Percentiles rank a stretch among this genome's conserved stretches.
Evolutionary conservation across 2,888 invertebrate genomes (phyloP).

Genomic region (Cordilura impudica): DNA sequence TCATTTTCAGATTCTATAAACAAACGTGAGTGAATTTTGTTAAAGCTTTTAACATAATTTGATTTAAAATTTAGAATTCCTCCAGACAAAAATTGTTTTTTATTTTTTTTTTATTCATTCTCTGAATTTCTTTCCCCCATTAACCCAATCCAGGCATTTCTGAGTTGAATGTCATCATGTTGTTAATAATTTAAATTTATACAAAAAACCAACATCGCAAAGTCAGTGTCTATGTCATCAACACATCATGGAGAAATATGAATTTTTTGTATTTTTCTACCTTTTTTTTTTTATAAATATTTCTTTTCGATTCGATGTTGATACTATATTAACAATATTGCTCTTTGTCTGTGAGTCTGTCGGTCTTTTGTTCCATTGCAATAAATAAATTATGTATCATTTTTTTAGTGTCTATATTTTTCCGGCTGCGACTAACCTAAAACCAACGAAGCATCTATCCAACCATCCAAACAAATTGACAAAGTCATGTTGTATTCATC

Average conservation of each 20-base stretch:
- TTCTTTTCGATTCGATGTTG: constrained; percentile 25
- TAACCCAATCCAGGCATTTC: no score
- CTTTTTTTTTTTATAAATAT: no score
- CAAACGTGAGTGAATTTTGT: no score
- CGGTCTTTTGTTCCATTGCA: constrained; percentile 11
- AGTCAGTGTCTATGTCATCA: constrained; percentile 59
- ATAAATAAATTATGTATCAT: constrained; percentile 53
- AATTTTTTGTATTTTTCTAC: constrained; percentile 15
- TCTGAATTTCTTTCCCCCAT: no score
- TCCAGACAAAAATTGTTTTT: no score
- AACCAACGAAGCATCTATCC: constrained; percentile 17
- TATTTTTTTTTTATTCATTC: no score
- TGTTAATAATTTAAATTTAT: constrained; percentile 46
- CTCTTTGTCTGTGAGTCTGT: constrained; percentile 6
- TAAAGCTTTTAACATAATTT: no score
- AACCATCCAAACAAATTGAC: constrained; percentile 43
- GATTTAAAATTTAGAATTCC: no score
- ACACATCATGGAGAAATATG: constrained; percentile 16
- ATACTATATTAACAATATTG: constrained; percentile 45
- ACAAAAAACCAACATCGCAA: constrained; percentile 16
- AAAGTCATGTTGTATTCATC: constrained; percentile 52
- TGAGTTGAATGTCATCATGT: constrained; percentile 47
- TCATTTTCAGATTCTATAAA: no score
- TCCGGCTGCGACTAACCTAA: constrained; percentile 17
- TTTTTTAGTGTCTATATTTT: background rate